Percentiles rank a stretch among this genome's conserved stretches.
Evolutionary conservation across 2,888 invertebrate genomes (phyloP).

Genomic region (Oscheius sp.): DNA sequence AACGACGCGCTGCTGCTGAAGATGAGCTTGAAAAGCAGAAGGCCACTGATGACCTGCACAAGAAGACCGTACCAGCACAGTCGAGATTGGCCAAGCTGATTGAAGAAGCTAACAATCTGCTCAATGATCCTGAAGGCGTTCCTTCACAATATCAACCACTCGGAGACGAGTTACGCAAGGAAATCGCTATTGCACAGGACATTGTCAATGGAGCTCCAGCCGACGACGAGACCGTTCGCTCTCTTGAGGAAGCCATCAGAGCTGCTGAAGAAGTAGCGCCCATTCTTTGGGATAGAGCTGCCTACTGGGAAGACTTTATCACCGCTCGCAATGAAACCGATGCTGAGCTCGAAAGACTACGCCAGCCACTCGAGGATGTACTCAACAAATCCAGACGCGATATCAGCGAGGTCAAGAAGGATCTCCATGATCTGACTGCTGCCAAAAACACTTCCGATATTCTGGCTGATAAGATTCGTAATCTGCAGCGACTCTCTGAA

Average conservation of each 20-base stretch:
- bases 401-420: slow-evolving; percentile 34
- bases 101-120: slow-evolving; percentile 40
- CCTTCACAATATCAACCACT: slow-evolving; percentile 45
- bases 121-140: slow-evolving; percentile 47
- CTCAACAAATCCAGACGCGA: slow-evolving; percentile 33
- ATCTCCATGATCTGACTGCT: slow-evolving; percentile 34
- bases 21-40: slow-evolving; percentile 40
- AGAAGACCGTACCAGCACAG: slow-evolving; percentile 32
- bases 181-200: slow-evolving; percentile 33
- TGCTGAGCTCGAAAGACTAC: slow-evolving; percentile 46
- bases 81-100: slow-evolving; percentile 45
- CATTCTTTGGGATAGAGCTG: slow-evolving; percentile 46
- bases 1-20: slow-evolving; percentile 43
- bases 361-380: slow-evolving; percentile 39
- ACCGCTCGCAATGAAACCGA: slow-evolving; percentile 52
- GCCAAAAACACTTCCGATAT: slow-evolving; percentile 35
- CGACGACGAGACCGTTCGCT: slow-evolving; percentile 36
- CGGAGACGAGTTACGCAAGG: slow-evolving; percentile 37
- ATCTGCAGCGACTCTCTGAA: slow-evolving; percentile 55
- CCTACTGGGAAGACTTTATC: slow-evolving; percentile 51
- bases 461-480: slow-evolving; percentile 38
- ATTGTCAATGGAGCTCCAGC: slow-evolving; percentile 21
- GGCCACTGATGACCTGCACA: slow-evolving; percentile 38
- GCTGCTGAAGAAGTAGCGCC: slow-evolving; percentile 40
- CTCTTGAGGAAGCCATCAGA: slow-evolving; percentile 35